Percentiles rank a stretch among this genome's conserved stretches.
Conservation (phyloP, 2,113 vertebrate species). For the Prionailurus viverrinus region DNA sequence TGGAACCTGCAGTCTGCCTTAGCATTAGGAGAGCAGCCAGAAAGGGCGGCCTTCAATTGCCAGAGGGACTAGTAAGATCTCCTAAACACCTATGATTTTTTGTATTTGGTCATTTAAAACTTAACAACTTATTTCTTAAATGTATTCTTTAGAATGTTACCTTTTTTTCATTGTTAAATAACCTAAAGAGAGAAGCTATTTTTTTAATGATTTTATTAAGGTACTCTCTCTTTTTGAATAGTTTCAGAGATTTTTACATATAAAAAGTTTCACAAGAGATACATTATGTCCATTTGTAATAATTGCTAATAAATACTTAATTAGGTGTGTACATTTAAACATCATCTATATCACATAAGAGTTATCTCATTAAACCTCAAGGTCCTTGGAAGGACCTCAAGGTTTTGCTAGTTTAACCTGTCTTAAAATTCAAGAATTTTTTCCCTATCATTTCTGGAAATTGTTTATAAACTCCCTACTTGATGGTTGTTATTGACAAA, state of each 20-base stretch:
- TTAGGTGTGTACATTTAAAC: background rate
- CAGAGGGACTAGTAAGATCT: background rate
- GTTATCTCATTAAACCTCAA: background rate
- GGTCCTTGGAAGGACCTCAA: background rate
- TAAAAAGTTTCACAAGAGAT: background rate
- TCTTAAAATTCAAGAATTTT: conserved; percentile 39
- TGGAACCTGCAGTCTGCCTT: background rate
- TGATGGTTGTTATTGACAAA: conserved; percentile 27
- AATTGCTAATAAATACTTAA: background rate
- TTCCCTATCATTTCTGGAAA: background rate
- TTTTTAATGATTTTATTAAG: conserved; percentile 8
- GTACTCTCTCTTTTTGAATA: background rate
- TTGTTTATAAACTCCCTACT: background rate
- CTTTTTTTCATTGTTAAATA: conserved; percentile 10
- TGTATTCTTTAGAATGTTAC: background rate
- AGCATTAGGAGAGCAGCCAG: background rate
- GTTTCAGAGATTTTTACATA: conserved; percentile 41
- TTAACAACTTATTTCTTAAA: background rate
- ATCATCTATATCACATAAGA: background rate
- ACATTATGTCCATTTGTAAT: background rate
- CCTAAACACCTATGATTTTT: background rate
- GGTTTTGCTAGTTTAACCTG: background rate
- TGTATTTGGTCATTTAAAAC: background rate
- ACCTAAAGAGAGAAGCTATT: background rate
- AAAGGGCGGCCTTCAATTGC: background rate